Percentiles rank a stretch among this genome's conserved stretches.
Conservation (phyloP, 2,888 invertebrate species). For the Mamestra brassicae region DNA sequence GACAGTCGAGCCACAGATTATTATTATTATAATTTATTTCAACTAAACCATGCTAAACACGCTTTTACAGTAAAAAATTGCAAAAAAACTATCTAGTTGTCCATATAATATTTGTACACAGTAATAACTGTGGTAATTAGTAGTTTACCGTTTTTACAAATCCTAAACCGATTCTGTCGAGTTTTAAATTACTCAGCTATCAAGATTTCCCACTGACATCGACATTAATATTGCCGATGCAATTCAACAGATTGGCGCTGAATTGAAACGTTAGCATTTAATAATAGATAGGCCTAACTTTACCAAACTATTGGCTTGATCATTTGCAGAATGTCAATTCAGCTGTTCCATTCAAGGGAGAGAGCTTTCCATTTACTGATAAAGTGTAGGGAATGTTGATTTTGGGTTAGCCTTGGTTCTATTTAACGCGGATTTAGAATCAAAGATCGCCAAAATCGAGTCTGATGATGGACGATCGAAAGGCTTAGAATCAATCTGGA, state of each 20-base stretch:
- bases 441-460: neutral
- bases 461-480: neutral
- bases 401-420: neutral
- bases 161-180: too few relatives aligned
- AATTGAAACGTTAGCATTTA: slow-evolving; percentile 29
- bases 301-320: slow-evolving; percentile 30
- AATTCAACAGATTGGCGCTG: slow-evolving; percentile 8
- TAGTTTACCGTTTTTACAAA: too few relatives aligned
- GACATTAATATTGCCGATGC: slow-evolving; percentile 17
- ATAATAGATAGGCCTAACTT: slow-evolving; percentile 1
- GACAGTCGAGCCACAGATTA: too few relatives aligned
- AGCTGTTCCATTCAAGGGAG: slow-evolving; percentile 20
- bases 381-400: neutral
- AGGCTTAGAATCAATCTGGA: neutral
- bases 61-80: too few relatives aligned
- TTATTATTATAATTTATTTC: too few relatives aligned
- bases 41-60: too few relatives aligned
- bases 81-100: too few relatives aligned
- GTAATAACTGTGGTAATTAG: too few relatives aligned
- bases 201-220: neutral
- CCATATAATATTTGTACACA: too few relatives aligned
- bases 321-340: slow-evolving; percentile 38
- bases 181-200: neutral
- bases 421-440: neutral
- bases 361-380: slow-evolving; percentile 17